These are phyloP conservation scores for Synergus gifuensis DNA, from an alignment of 2,888 invertebrate genomes.

Conservation along the genomic window DNA sequence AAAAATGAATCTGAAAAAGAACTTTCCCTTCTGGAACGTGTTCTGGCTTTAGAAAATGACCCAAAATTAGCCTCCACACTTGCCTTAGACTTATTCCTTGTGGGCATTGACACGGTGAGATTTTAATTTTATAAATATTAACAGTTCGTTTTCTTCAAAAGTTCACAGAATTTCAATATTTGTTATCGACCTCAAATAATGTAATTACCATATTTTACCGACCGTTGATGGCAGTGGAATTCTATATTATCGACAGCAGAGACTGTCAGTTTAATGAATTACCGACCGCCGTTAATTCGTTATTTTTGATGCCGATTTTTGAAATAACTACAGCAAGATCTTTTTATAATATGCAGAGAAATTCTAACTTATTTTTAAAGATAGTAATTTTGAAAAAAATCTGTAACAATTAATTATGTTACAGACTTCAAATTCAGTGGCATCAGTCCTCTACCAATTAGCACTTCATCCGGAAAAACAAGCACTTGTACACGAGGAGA, in stretches of 20 bases:
- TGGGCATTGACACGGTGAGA: slow-evolving; percentile 88
- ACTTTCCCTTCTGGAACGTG: slow-evolving; percentile 83
- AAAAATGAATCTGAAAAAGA: slow-evolving; percentile 75
- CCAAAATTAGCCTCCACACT: slow-evolving; percentile 84
- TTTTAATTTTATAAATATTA: background rate
- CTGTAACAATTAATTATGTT: slow-evolving; percentile 47
- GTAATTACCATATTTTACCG: too few species aligned
- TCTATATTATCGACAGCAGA: too few species aligned
- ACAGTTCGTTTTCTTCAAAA: too few species aligned
- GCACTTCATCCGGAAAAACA: slow-evolving; percentile 84
- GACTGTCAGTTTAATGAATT: too few species aligned
- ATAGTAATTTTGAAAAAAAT: background rate
- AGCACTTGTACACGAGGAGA: slow-evolving; percentile 81
- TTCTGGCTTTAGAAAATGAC: slow-evolving; percentile 81
- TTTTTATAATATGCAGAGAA: too few species aligned
- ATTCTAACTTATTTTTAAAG: too few species aligned
- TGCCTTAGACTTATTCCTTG: slow-evolving; percentile 87
- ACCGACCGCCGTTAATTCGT: too few species aligned
- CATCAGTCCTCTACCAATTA: slow-evolving; percentile 86
- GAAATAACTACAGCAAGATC: too few species aligned
- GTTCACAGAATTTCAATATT: too few species aligned
- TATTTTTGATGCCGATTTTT: too few species aligned
- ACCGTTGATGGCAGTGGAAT: too few species aligned
- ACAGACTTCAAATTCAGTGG: slow-evolving; percentile 88
- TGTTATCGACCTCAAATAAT: too few species aligned